A percentile compares a stretch with the other conserved stretches of the same genome.
Conservation (phyloP, 2,797 vertebrate species). For the Tangara arthus region DNA sequence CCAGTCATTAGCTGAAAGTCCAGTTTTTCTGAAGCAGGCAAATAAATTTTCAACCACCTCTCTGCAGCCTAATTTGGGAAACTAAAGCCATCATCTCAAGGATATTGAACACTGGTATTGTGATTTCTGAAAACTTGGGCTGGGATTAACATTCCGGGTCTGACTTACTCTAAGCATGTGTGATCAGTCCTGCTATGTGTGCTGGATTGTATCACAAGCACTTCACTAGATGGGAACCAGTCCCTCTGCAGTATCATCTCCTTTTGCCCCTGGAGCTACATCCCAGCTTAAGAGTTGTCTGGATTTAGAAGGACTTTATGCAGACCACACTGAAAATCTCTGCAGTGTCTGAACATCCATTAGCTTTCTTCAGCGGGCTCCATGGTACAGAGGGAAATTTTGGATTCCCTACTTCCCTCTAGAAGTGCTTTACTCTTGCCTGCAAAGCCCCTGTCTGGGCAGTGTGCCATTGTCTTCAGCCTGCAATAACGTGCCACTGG, state of each 20-base stretch:
- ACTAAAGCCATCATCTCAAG: not conserved
- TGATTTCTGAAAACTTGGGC: not conserved
- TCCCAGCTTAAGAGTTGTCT: not conserved
- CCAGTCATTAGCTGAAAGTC: not conserved
- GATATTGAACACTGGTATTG: not conserved
- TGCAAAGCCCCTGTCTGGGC: not conserved
- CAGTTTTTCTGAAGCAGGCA: not conserved
- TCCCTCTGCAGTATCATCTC: not conserved
- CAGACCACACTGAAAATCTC: not conserved
- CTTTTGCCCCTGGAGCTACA: not conserved
- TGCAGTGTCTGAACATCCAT: fast-evolving
- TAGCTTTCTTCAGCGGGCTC: not conserved
- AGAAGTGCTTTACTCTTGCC: not conserved
- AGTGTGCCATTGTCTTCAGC: not conserved
- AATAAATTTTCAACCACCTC: not conserved
- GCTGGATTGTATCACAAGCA: not conserved
- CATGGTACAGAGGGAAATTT: not conserved
- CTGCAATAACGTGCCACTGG: not conserved
- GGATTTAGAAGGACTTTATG: not conserved
- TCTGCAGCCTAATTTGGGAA: not conserved
- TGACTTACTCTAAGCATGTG: not conserved
- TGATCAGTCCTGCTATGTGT: not conserved
- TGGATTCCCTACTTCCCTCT: not conserved
- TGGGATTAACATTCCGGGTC: not conserved
- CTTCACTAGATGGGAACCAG: not conserved